A percentile compares a stretch with the other conserved stretches of the same genome.
These are phyloP conservation scores for Eremobia ochroleuca DNA, from an alignment of 2,888 invertebrate species.

Conservation along the genomic window DNA sequence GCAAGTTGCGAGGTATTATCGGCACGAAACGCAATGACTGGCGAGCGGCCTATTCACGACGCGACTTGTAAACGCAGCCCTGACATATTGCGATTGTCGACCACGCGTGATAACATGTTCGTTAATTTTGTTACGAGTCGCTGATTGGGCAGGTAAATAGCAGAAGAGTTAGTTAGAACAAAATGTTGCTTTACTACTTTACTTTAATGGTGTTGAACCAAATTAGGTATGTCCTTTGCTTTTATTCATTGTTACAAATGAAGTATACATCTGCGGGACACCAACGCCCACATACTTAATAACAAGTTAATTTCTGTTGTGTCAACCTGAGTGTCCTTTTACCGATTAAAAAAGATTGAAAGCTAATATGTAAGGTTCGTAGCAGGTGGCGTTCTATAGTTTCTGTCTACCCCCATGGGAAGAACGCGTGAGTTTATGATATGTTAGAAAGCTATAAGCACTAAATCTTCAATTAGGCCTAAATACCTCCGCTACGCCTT, in stretches of 20 bases:
- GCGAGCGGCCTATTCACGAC: conserved; percentile 44
- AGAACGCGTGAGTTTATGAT: neutral
- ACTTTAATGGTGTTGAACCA: too few relatives aligned
- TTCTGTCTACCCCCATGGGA: neutral
- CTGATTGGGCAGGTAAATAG: neutral
- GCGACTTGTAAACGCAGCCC: conserved; percentile 57
- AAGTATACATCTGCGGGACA: neutral
- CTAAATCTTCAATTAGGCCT: neutral
- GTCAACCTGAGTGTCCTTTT: neutral
- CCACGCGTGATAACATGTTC: conserved; percentile 61
- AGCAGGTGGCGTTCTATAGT: neutral
- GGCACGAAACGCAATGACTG: conserved; percentile 31
- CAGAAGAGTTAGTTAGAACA: conserved; percentile 33
- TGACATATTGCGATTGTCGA: conserved; percentile 67
- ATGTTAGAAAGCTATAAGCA: neutral
- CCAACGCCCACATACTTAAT: too few relatives aligned
- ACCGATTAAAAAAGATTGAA: neutral
- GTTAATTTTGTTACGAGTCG: conserved; percentile 59
- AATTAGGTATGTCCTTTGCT: neutral
- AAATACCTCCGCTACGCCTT: accelerated
- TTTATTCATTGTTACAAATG: neutral
- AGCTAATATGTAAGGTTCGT: neutral
- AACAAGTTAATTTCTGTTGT: too few relatives aligned
- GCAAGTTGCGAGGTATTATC: conserved; percentile 41
- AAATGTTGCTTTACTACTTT: neutral